Conservation (phyloP, 2,797 vertebrate species). For the Hippoglossus hippoglossus region DNA sequence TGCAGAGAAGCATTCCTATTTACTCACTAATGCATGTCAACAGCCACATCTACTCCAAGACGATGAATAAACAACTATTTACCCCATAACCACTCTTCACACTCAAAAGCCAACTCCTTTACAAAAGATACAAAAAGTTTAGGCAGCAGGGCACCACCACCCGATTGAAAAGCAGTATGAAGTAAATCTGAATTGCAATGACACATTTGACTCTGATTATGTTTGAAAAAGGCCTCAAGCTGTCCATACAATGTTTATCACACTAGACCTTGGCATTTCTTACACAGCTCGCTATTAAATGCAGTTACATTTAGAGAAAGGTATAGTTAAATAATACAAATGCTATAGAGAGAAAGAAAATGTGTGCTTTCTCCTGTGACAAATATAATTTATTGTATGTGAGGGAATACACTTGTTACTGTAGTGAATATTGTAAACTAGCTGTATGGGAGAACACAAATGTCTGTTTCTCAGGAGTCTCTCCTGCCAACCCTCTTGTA, state of each 20-base stretch:
- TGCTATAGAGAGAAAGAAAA: too few relatives aligned
- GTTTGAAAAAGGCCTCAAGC: neutral
- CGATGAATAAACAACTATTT: slow-evolving; percentile 65
- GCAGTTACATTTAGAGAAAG: too few relatives aligned
- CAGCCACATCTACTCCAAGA: slow-evolving; percentile 64
- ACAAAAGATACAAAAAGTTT: slow-evolving; percentile 25
- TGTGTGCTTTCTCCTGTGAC: too few relatives aligned
- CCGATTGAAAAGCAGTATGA: neutral
- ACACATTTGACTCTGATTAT: neutral
- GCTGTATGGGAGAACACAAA: too few relatives aligned
- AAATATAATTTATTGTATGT: too few relatives aligned
- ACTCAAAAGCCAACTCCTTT: slow-evolving; percentile 28
- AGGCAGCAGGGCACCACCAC: slow-evolving; percentile 10
- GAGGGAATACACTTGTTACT: too few relatives aligned
- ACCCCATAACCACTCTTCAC: slow-evolving; percentile 48
- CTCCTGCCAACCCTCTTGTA: too few relatives aligned
- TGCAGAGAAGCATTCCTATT: slow-evolving; percentile 55
- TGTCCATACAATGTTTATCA: neutral
- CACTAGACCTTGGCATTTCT: neutral
- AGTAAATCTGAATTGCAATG: neutral
- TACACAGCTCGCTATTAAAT: neutral
- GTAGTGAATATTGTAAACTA: too few relatives aligned
- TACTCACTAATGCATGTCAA: slow-evolving; percentile 69
- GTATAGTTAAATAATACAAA: too few relatives aligned
- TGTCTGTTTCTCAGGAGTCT: too few relatives aligned